These are phyloP conservation scores for Malurus melanocephalus DNA, from an alignment of 2,113 vertebrate genomes.

Conservation along the genomic window DNA sequence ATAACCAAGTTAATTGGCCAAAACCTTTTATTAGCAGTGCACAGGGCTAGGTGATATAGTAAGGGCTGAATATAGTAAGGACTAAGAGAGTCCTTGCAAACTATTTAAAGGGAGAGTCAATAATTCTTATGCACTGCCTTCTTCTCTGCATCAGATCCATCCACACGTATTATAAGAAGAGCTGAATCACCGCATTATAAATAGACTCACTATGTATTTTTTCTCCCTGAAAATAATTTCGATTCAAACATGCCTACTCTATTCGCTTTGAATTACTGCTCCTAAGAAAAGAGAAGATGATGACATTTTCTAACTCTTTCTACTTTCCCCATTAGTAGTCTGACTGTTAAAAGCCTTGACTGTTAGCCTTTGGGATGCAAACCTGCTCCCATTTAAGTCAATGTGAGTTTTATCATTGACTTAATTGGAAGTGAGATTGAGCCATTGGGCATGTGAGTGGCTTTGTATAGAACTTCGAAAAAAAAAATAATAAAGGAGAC, in stretches of 20 bases:
- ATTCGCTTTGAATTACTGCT: slow-evolving; percentile 46
- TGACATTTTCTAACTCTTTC: slow-evolving; percentile 20
- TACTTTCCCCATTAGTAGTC: slow-evolving; percentile 32
- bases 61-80: not conserved
- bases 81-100: not conserved
- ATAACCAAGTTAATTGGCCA: not conserved
- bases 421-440: slow-evolving; percentile 57
- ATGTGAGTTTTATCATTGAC: slow-evolving; percentile 38
- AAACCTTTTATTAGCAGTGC: not conserved
- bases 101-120: not conserved
- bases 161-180: not conserved
- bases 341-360: slow-evolving; percentile 40
- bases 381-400: slow-evolving; percentile 51
- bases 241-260: slow-evolving; percentile 13
- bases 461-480: slow-evolving; percentile 29
- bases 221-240: slow-evolving; percentile 45
- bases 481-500: not conserved
- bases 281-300: slow-evolving; percentile 4
- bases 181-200: slow-evolving; percentile 41
- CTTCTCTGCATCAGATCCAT: not conserved
- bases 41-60: not conserved
- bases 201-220: slow-evolving; percentile 12
- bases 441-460: slow-evolving; percentile 37
- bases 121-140: slow-evolving; percentile 3
- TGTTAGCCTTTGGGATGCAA: slow-evolving; percentile 54